Base-by-base conservation (phyloP, 2,888 invertebrate species). In the Hirtodrosophila cameraria region DNA sequence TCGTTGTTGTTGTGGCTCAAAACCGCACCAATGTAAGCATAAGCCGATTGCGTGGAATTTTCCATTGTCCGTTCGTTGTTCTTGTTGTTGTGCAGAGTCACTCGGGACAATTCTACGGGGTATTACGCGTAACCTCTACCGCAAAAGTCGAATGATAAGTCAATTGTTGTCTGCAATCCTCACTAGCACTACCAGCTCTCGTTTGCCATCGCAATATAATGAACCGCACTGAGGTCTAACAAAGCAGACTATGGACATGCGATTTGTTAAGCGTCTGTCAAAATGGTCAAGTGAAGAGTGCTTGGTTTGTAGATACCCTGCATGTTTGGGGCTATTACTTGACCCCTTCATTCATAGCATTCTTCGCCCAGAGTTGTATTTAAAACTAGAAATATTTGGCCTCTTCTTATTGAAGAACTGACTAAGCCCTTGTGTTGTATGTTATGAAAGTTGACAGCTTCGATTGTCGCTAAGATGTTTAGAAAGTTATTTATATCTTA, bases 21-120 rank as follows among this genome's bases (percentile, higher is more conserved):
- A 73, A 73, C 81, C 84, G 70, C 80, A 84, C 64, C 77, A 66
- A 68, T 81, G 84, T 70, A 81, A 78, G 64, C 77, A 73, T 82
- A 82, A 82, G 86, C 82, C 80, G 86, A 86, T 82, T 82, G 86
- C 77, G 73, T 82, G 80, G 83, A 75, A 83, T 82, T 86, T 76
- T 36, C 75, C 69, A 77, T 73, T 85, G 80, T 79, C 65, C 68
- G 50, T 53, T 23, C 58, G 57, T 42, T 65, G 45, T 41, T 79
- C 65, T 66, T 46, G 57, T 23, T 62, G 57, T 42, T 65, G 45
- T 41, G 11, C 23, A 4, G 39, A 16, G 36, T 30, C 33, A 23
- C 27, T 41, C 41, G 36, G 48, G 35, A 35, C 23, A 59, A 33
- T 16, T 43, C 20, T 20, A 35, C 35, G 64, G 57, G 67, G 84